phyloP scores from a whole-genome alignment of 2,797 vertebrate species.

The Cottoperca gobio region DNA sequence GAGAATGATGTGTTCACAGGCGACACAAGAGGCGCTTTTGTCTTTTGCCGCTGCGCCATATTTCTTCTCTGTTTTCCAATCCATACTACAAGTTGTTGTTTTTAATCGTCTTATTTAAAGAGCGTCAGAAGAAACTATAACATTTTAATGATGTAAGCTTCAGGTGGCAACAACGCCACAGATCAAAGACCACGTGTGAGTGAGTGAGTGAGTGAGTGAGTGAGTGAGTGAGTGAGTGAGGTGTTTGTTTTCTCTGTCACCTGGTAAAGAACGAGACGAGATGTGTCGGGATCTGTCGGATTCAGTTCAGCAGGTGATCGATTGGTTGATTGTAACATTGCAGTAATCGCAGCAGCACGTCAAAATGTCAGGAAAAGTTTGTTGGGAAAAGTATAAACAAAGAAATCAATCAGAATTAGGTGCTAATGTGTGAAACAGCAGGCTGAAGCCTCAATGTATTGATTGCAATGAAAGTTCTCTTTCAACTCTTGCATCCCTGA shows the following conservation, averaged over 20 bases:
- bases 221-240: not conserved
- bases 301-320: conserved; percentile 9
- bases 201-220: not conserved
- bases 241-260: not conserved
- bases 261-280: not conserved
- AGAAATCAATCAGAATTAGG: not conserved
- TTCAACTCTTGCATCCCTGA: not conserved
- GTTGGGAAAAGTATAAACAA: not conserved
- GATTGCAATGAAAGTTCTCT: too few relatives aligned
- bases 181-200: not conserved
- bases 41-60: not conserved
- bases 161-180: not conserved
- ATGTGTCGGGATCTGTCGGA: conserved; percentile 6
- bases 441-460: too few relatives aligned
- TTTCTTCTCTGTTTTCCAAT: not conserved
- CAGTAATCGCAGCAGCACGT: not conserved
- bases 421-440: not conserved
- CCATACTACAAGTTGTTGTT: not conserved
- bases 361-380: not conserved
- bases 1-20: not conserved
- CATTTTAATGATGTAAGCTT: not conserved
- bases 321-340: conserved; percentile 11
- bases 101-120: too few relatives aligned
- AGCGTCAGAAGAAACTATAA: not conserved
- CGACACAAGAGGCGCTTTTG: not conserved